Base-by-base conservation (phyloP, 2,113 vertebrate species). In the Pedetes capensis region DNA sequence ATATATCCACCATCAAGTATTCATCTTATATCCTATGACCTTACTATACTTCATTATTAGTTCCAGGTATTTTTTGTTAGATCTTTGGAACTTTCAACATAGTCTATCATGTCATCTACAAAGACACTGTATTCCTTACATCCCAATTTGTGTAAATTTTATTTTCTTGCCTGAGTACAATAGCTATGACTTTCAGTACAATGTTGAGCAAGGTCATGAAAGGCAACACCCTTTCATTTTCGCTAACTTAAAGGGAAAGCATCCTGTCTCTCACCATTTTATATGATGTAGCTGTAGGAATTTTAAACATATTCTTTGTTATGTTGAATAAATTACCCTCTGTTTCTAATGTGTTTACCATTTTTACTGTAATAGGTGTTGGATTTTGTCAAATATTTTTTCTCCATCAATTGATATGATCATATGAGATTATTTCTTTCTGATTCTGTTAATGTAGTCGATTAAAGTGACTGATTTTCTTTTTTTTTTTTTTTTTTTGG, bases 1-100 rank as follows among this genome's bases (percentile, higher is more conserved):
- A 3, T 23, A 22, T 23, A 42, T 5, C 7, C 68, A 23, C 68
- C 1, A 23, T 42, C 9, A 22, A 20, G 2, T n/a, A 0, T 37
- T 3, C 39, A 23, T 69, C 20, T 42, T 61, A 22, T 69, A 22
- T 2, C 20, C 12, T 18, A 14, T 11, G 23, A 22, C n/a, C 37
- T 39, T 69, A 22, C 68, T 23, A 42, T 42, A 39, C 23, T 61
- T 61, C 8, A n/a, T 69, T 69, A 23, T 23, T 23, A 69, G 68
- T 42, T 37, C 37, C 25, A 69, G 32, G 32, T 64, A 12, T 12
- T 34, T 69, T 39, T 20, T 23, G 8, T n/a, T 39, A 25, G 23
- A 9, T 23, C 5, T 37, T 39, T 10, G 8, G 20, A 5, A 2
- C 20, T 68, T 68, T 66, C 13, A 17, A 6, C 37, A 42, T 42